Evolutionary conservation across 1,140 invertebrate species (phyloP).

Genomic region (Drosophila teissieri): DNA sequence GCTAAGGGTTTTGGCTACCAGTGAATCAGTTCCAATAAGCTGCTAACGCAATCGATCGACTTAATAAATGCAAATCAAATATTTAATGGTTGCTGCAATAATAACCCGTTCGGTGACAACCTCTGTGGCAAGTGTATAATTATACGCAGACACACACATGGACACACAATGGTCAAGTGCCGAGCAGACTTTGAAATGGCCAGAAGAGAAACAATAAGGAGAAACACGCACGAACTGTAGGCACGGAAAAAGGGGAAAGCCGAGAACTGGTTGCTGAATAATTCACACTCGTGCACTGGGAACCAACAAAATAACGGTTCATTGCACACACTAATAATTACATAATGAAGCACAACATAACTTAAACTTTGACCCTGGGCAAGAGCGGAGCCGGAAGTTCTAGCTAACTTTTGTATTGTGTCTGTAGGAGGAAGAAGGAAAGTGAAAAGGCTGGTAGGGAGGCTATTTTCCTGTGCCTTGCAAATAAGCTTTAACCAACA

Average conservation of each 20-base stretch:
- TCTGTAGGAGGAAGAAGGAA: background rate
- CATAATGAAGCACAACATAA: conserved; percentile 71
- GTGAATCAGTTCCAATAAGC: conserved; percentile 24
- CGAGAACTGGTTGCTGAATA: conserved; percentile 56
- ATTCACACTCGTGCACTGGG: conserved; percentile 56
- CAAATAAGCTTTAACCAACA: conserved; percentile 11
- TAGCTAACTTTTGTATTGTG: conserved; percentile 22
- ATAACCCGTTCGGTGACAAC: conserved; percentile 35
- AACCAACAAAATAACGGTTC: conserved; percentile 67
- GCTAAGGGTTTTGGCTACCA: background rate
- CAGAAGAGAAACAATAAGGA: conserved; percentile 26
- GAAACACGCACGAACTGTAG: background rate
- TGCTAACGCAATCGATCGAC: conserved; percentile 33
- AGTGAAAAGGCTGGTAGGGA: background rate
- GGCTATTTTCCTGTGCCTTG: background rate
- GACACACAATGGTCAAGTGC: conserved; percentile 22
- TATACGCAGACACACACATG: conserved; percentile 38
- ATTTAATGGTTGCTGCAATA: conserved; percentile 55
- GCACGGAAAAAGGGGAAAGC: background rate
- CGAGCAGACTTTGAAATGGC: conserved; percentile 45
- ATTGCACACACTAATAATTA: conserved; percentile 81
- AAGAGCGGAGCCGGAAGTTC: conserved; percentile 16
- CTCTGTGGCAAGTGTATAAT: conserved; percentile 59
- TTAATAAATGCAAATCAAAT: conserved; percentile 68
- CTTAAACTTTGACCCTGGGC: conserved; percentile 57